Percentiles rank a stretch among this genome's conserved stretches.
These are phyloP conservation scores for Ormyrus nitidulus DNA, from an alignment of 2,888 invertebrate genomes.

Conservation along the genomic window DNA sequence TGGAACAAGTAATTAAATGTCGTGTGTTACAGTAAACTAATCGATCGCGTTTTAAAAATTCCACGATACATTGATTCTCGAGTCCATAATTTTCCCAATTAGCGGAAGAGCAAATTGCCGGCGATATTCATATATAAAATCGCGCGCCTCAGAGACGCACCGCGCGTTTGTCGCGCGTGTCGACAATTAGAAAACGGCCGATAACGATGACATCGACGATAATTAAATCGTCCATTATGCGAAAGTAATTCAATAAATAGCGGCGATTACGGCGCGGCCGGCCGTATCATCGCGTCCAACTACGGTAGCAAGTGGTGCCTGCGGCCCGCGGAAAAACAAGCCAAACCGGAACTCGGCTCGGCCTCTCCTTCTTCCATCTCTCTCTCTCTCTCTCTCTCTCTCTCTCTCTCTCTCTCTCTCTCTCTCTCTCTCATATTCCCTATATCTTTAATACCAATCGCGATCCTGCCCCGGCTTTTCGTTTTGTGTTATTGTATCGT, in stretches of 20 bases:
- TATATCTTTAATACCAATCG: constrained; percentile 49
- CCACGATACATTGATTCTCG: no score
- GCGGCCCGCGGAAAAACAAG: constrained; percentile 53
- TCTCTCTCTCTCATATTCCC: constrained; percentile 43
- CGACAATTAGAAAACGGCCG: constrained; percentile 47
- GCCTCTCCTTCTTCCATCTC: constrained; percentile 13
- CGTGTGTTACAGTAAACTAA: no score
- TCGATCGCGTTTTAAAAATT: no score
- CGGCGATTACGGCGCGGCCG: constrained; percentile 47
- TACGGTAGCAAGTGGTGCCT: constrained; percentile 46
- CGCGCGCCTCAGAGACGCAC: no score
- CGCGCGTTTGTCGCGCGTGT: constrained; percentile 11
- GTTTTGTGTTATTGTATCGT: constrained; percentile 6
- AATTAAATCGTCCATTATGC: constrained; percentile 54
- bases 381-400: constrained; percentile 7
- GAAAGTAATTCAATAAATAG: constrained; percentile 57
- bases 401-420: constrained; percentile 31
- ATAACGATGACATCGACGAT: constrained; percentile 52
- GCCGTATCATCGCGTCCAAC: constrained; percentile 48
- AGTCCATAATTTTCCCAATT: no score
- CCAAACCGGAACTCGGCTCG: constrained; percentile 52
- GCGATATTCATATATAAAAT: no score
- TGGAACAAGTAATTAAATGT: no score
- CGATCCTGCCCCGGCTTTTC: constrained; percentile 16
- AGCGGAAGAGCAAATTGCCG: no score